Percentiles rank a stretch among this genome's conserved stretches.
phyloP scores from a whole-genome alignment of 53 echinoderm and acorn worm species.

The Astropecten irregularis region DNA sequence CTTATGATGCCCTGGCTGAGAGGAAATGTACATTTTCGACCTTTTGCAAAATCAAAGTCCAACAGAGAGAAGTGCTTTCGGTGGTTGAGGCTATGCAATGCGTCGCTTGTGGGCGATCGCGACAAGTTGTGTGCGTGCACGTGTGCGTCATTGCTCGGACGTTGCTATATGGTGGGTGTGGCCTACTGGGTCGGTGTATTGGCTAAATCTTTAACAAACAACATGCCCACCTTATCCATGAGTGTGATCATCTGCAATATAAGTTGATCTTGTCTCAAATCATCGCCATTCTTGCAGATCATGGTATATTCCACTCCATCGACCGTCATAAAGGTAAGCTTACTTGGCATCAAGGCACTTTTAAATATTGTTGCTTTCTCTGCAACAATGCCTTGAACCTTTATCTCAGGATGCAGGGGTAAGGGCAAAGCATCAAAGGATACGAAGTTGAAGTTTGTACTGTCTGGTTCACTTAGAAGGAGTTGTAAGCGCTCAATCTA shows the following conservation, averaged over 20 bases:
- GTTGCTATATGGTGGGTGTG: too few relatives aligned
- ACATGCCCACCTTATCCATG: conserved; percentile 99
- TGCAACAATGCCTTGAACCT: conserved; percentile 79
- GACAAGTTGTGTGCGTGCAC: too few relatives aligned
- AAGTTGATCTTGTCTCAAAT: conserved; percentile 94
- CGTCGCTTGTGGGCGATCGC: too few relatives aligned
- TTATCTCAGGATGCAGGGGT: conserved; percentile 90
- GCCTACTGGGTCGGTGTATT: too few relatives aligned
- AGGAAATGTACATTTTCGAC: too few relatives aligned
- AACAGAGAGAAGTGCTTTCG: too few relatives aligned
- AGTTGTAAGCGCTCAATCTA: conserved; percentile 93
- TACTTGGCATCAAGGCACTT: conserved; percentile 95
- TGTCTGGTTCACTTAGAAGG: conserved; percentile 73
- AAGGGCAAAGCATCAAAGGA: conserved; percentile 93
- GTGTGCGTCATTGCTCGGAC: too few relatives aligned
- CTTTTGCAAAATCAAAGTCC: too few relatives aligned
- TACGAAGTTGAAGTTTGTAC: conserved; percentile 67
- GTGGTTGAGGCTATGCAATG: too few relatives aligned
- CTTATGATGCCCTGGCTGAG: too few relatives aligned
- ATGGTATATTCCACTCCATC: conserved; percentile 80
- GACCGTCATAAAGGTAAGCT: conserved; percentile 81
- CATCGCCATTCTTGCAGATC: conserved; percentile 97
- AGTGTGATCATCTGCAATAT: conserved; percentile 96
- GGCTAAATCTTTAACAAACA: too few relatives aligned
- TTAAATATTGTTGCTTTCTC: conserved; percentile 95